These are phyloP conservation scores for Ladona fulva DNA, from an alignment of 1,140 invertebrate genomes.

Conservation along the genomic window DNA sequence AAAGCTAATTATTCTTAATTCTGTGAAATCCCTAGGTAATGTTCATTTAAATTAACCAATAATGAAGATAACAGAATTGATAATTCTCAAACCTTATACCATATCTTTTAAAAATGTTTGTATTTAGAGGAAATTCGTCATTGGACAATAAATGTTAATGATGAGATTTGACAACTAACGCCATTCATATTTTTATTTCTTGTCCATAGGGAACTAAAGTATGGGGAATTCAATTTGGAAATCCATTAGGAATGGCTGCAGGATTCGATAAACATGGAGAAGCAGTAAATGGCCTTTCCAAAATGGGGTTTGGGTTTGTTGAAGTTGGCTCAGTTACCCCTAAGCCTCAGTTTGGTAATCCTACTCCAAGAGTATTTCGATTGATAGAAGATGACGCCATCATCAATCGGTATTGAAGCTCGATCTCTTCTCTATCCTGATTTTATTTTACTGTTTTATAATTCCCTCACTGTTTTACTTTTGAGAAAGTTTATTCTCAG, in stretches of 20 bases:
- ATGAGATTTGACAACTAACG: no score
- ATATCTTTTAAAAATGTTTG: no score
- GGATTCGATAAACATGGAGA: conserved; percentile 98
- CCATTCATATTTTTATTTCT: conserved; percentile 8
- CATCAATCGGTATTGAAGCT: conserved; percentile 69
- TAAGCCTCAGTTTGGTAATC: conserved; percentile 81
- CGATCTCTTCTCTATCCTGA: neutral
- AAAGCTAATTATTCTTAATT: no score
- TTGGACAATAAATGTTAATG: no score
- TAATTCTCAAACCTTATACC: no score
- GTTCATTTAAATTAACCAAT: no score
- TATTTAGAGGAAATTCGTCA: no score
- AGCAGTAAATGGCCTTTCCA: conserved; percentile 69
- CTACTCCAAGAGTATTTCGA: conserved; percentile 85
- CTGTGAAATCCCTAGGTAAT: no score
- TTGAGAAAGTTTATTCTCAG: no score
- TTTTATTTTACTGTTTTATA: neutral
- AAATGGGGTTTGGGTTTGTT: conserved; percentile 89
- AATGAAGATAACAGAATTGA: no score
- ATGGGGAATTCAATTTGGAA: conserved; percentile 62
- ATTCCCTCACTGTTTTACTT: neutral
- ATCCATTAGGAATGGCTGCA: conserved; percentile 92
- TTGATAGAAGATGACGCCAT: conserved; percentile 75
- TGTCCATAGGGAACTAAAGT: conserved; percentile 51
- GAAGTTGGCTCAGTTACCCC: conserved; percentile 97